Base-by-base conservation (phyloP, 2,113 vertebrate genomes). In the Paradoxurus hermaphroditus region DNA sequence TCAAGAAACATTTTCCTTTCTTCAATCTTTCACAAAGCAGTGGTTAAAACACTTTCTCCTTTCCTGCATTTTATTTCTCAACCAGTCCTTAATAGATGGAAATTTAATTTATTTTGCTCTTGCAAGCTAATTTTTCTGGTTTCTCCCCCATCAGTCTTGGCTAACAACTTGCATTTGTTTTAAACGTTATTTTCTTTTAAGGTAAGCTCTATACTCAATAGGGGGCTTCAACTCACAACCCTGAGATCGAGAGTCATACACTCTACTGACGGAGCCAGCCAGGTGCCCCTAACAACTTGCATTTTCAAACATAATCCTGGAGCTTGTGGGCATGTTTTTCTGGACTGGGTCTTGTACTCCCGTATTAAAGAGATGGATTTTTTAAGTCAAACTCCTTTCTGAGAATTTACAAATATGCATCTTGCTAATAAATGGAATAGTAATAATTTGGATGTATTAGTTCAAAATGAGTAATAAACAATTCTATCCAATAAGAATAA, bases 371-470 rank as follows among this genome's bases (percentile, higher is more conserved):
- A 90, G 23, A 70, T 83, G 78, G 29, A 56, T n/a, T 82, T 75
- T 75, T 94, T 97, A 95, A 95, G 39, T 92, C 78, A 96, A 91
- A 94, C 4, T 31, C 27, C 39, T 72, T 87, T 81, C 39, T 86
- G 70, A 81, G 73, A 96, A 68, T 94, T 36, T 63, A 81, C 16
- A 93, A 91, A 89, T 51, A 31, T 13, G 65, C 18, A 83, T 56
- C 59, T 44, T 70, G 56, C 62, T 95, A 44, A 86, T 68, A 81
- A 95, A 68, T 88, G 62, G 3, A 73, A 72, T 2, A 88, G 36
- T 53, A 89, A 67, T 59, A 95, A 95, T 12, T 36, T 77, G 36
- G 53, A 72, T 51, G 31, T 65, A 82, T 41, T 78, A 41, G 41
- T 84, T 41, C 93, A 95, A 96, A 90, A 67, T 70, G 46, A 79